phyloP scores from a whole-genome alignment of 30 jellyfish, hydroid and myxozoan genomes.

The Cassiopea andromeda region DNA sequence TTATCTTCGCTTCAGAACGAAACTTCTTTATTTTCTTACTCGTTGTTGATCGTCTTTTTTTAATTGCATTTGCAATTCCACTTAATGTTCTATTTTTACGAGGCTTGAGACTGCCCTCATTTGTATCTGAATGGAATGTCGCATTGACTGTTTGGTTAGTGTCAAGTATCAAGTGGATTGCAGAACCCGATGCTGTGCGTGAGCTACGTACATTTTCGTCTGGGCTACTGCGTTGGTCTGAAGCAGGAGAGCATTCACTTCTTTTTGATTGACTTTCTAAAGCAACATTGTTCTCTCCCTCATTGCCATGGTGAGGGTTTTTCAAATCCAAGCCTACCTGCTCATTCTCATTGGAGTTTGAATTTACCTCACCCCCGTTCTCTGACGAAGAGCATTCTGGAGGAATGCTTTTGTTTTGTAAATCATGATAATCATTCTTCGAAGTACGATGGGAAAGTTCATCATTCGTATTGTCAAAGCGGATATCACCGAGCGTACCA shows the following conservation, averaged over 20 bases:
- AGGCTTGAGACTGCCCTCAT: background rate
- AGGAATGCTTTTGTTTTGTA: background rate
- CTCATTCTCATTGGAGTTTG: background rate
- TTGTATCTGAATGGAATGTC: background rate
- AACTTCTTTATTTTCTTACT: conserved; percentile 57
- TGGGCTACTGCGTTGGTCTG: background rate
- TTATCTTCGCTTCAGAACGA: conserved; percentile 77
- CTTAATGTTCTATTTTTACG: conserved; percentile 36
- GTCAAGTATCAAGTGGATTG: conserved; percentile 3
- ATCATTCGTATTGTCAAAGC: background rate
- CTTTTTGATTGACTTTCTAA: background rate
- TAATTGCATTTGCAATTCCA: conserved; percentile 12
- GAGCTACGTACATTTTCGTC: background rate
- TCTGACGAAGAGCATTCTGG: background rate
- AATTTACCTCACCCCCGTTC: conserved; percentile 44
- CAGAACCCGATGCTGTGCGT: conserved; percentile 37
- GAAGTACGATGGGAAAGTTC: background rate
- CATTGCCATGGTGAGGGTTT: conserved; percentile 13
- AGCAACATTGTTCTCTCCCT: background rate
- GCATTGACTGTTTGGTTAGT: background rate
- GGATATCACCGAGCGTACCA: conserved; percentile 12
- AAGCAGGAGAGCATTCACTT: background rate
- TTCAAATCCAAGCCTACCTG: background rate
- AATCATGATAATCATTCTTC: background rate
- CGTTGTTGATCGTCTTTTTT: conserved; percentile 11